phyloP scores from a whole-genome alignment of 2,888 invertebrate species.

The Hirudinaria manillensis region DNA sequence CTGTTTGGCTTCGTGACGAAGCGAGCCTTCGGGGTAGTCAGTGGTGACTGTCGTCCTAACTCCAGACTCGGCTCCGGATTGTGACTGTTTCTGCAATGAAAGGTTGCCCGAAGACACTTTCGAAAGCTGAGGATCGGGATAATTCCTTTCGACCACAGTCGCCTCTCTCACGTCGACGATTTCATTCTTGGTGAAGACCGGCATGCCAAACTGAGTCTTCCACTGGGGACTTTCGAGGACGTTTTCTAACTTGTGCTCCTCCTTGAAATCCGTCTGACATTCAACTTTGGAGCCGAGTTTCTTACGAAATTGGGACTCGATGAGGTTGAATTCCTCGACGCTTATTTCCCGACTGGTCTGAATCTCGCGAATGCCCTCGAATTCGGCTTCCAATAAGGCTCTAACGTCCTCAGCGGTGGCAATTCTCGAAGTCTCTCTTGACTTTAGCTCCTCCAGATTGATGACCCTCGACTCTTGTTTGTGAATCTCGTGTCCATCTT shows the following conservation, averaged over 20 bases:
- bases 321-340: conserved; percentile 29
- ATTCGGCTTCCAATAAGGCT: conserved; percentile 31
- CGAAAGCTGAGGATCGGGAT: background rate
- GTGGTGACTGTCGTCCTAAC: background rate
- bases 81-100: background rate
- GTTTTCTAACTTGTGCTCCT: conserved; percentile 28
- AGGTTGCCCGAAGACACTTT: background rate
- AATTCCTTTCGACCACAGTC: conserved; percentile 9
- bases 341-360: conserved; percentile 28
- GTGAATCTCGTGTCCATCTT: conserved; percentile 14
- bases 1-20: conserved; percentile 32
- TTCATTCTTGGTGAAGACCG: conserved; percentile 13
- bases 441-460: conserved; percentile 31
- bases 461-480: conserved; percentile 7
- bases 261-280: background rate
- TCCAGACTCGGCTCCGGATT: background rate
- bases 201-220: conserved; percentile 24
- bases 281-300: conserved; percentile 17
- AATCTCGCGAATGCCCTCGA: conserved; percentile 29
- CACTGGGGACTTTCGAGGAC: conserved; percentile 24
- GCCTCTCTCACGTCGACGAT: conserved; percentile 12
- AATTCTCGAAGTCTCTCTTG: conserved; percentile 28
- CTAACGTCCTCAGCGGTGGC: conserved; percentile 30
- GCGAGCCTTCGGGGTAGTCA: conserved; percentile 23
- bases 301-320: conserved; percentile 23